Conservation (phyloP, 2,113 vertebrate species). For the Polypterus senegalus region DNA sequence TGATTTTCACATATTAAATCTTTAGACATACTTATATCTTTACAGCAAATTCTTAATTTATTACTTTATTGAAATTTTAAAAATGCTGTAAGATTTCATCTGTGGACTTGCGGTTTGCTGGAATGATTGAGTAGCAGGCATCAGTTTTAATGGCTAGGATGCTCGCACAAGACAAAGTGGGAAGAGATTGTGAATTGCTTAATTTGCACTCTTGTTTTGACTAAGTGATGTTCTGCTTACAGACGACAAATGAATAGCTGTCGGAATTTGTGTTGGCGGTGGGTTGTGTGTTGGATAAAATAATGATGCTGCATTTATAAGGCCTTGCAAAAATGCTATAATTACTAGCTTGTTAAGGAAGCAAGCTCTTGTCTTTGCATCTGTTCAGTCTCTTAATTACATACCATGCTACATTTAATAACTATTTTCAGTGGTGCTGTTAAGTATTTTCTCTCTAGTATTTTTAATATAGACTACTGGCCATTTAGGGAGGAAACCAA, state of each 20-base stretch:
- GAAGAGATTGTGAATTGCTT: conserved; percentile 12
- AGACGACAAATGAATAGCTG: neutral
- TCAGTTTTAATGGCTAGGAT: too few species aligned
- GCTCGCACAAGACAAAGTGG: neutral
- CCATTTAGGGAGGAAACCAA: too few species aligned
- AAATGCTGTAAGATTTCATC: too few species aligned
- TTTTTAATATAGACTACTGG: neutral
- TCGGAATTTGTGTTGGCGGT: too few species aligned
- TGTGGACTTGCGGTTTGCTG: too few species aligned
- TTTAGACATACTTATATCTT: too few species aligned
- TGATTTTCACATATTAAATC: too few species aligned
- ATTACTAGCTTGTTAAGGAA: neutral
- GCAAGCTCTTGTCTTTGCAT: neutral
- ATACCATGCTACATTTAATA: neutral
- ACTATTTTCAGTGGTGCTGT: neutral
- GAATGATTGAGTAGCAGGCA: too few species aligned
- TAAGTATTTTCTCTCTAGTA: neutral
- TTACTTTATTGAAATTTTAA: too few species aligned
- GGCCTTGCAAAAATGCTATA: neutral
- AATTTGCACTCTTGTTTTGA: neutral
- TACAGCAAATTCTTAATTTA: too few species aligned
- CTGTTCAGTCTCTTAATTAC: neutral
- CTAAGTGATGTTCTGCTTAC: neutral
- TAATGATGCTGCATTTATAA: neutral
- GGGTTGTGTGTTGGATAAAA: too few species aligned